phyloP scores from a whole-genome alignment of 2,797 vertebrate species.

The Platalea minor region DNA sequence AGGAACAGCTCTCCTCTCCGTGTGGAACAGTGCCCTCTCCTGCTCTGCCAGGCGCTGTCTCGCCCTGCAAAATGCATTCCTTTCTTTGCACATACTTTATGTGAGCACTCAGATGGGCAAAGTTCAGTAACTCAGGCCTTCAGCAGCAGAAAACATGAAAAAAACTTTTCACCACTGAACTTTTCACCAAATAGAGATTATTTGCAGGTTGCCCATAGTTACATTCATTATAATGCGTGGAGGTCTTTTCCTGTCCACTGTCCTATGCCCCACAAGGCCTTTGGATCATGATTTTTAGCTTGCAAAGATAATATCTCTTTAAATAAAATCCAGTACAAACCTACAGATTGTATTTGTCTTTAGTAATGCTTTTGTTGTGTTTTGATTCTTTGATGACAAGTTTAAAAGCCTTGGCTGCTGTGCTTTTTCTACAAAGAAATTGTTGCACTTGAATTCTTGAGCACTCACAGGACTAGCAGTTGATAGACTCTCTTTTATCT shows the following conservation, averaged over 20 bases:
- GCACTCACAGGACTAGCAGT: not conserved
- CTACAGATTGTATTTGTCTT: not conserved
- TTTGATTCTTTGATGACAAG: not conserved
- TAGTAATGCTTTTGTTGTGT: not conserved
- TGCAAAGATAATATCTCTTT: not conserved
- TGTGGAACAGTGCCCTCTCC: not conserved
- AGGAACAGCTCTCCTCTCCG: accelerated
- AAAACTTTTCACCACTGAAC: not conserved
- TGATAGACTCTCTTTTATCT: not conserved
- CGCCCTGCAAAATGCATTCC: accelerated
- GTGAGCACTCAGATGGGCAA: not conserved
- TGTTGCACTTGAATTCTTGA: not conserved
- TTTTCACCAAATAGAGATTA: not conserved
- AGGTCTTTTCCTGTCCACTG: not conserved
- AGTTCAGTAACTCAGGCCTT: not conserved
- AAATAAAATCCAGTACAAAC: not conserved
- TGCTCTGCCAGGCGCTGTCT: not conserved
- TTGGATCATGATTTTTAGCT: not conserved
- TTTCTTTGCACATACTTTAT: not conserved
- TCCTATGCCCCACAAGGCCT: not conserved
- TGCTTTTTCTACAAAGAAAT: not conserved
- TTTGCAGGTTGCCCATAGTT: not conserved
- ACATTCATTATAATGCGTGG: not conserved
- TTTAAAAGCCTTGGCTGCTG: not conserved
- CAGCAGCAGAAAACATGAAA: not conserved